These are phyloP conservation scores for Griposia aprilina DNA, from an alignment of 2,888 invertebrate species.

Conservation along the genomic window DNA sequence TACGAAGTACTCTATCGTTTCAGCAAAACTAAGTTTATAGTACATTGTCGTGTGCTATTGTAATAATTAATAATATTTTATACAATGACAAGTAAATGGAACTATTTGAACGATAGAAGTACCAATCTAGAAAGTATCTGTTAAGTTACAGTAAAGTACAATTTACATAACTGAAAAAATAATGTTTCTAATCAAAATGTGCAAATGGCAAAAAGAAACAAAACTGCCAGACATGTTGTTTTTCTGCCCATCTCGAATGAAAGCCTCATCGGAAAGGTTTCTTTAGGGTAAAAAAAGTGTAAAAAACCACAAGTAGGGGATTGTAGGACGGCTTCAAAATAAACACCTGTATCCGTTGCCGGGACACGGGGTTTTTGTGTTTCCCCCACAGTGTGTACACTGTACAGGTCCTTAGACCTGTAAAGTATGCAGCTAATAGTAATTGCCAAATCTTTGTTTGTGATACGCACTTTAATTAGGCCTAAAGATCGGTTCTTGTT, in stretches of 20 bases:
- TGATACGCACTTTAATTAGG: constrained; percentile 32
- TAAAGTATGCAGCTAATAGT: neutral
- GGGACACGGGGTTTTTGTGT: constrained; percentile 59
- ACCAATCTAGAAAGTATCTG: too few relatives aligned
- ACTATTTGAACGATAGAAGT: neutral
- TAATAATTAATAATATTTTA: neutral
- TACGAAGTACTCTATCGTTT: neutral
- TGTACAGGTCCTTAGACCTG: constrained; percentile 28
- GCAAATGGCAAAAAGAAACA: constrained; percentile 34
- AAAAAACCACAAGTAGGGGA: constrained; percentile 76
- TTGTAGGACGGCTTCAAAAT: constrained; percentile 78
- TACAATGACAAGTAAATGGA: neutral
- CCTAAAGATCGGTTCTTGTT: constrained; percentile 27
- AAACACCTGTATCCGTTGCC: constrained; percentile 86
- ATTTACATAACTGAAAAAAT: constrained; percentile 13
- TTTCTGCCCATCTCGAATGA: constrained; percentile 42
- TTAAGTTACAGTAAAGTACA: neutral
- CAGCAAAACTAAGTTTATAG: neutral
- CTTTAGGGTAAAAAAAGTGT: constrained; percentile 69
- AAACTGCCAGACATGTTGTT: constrained; percentile 60
- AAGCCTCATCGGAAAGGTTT: constrained; percentile 66
- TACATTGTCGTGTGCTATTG: too few relatives aligned
- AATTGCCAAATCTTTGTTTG: constrained; percentile 19
- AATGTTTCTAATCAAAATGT: constrained; percentile 12
- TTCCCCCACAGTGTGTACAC: constrained; percentile 24